A percentile compares a stretch with the other conserved stretches of the same genome.
phyloP scores from a whole-genome alignment of 2,113 vertebrate species.

The Nannobrachium achirus region DNA sequence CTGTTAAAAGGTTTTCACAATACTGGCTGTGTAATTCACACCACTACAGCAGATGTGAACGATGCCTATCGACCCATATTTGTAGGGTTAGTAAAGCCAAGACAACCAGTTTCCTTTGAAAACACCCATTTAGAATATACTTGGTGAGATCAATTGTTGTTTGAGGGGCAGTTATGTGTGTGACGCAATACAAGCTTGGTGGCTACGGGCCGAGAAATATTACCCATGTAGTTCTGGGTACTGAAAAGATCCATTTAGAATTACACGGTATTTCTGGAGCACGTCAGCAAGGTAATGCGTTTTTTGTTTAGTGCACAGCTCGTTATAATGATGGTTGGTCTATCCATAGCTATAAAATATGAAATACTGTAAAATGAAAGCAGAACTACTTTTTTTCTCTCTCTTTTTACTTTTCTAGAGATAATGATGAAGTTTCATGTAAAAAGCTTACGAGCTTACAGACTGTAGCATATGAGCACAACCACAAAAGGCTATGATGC shows the following conservation, averaged over 20 bases:
- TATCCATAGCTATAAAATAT: constrained; percentile 16
- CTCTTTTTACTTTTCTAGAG: too few relatives aligned
- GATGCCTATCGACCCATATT: constrained; percentile 6
- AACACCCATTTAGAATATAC: constrained; percentile 1
- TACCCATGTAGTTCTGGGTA: not conserved
- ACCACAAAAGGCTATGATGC: constrained; percentile 57
- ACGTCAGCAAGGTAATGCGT: not conserved
- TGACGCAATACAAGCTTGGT: not conserved
- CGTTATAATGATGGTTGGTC: not conserved
- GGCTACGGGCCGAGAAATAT: not conserved
- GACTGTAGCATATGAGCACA: constrained; percentile 37
- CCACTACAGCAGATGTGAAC: constrained; percentile 32
- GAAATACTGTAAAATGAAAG: constrained; percentile 6
- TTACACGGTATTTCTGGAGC: not conserved
- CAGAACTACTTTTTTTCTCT: not conserved
- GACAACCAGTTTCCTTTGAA: constrained; percentile 6
- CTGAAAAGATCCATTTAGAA: not conserved
- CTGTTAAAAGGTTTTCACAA: constrained; percentile 41
- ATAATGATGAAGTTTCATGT: too few relatives aligned
- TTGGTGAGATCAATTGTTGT: constrained; percentile 16
- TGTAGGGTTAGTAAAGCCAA: not conserved
- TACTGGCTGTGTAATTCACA: constrained; percentile 41
- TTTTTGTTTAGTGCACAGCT: constrained; percentile 5
- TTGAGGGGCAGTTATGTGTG: constrained; percentile 4
- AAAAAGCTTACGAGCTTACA: not conserved